Conservation (phyloP, 2,113 vertebrate species). For the Mirounga angustirostris region DNA sequence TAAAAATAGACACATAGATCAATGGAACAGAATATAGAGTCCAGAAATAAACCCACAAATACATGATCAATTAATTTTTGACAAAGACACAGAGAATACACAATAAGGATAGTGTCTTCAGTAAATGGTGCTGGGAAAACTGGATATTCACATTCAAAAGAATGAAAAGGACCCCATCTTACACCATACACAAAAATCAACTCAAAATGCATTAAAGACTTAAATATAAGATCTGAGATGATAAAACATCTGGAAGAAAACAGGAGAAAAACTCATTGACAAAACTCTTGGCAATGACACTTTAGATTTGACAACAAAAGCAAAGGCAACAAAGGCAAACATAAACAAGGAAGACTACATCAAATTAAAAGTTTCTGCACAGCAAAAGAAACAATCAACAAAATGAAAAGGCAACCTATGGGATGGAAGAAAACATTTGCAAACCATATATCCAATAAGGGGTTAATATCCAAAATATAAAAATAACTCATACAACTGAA, state of each 20-base stretch:
- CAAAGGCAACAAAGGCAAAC: neutral
- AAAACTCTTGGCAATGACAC: neutral
- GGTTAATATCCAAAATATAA: neutral
- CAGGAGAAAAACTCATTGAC: neutral
- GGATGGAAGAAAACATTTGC: neutral
- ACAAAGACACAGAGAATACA: too few species aligned
- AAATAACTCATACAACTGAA: neutral
- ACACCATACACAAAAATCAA: neutral
- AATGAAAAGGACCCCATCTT: neutral
- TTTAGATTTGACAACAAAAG: neutral
- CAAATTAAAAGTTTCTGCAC: neutral
- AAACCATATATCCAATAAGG: neutral
- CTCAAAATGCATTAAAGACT: neutral
- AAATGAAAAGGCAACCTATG: neutral
- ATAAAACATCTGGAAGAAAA: neutral
- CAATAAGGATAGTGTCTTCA: too few species aligned
- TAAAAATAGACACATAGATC: too few species aligned
- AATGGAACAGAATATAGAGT: too few species aligned
- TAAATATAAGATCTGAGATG: neutral
- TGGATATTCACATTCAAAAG: neutral
- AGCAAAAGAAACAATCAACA: neutral
- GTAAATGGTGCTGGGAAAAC: too few species aligned
- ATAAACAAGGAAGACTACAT: neutral
- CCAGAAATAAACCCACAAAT: too few species aligned
- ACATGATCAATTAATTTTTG: too few species aligned